phyloP scores from a whole-genome alignment of 1,140 invertebrate species.

The Musca vetustissima region DNA sequence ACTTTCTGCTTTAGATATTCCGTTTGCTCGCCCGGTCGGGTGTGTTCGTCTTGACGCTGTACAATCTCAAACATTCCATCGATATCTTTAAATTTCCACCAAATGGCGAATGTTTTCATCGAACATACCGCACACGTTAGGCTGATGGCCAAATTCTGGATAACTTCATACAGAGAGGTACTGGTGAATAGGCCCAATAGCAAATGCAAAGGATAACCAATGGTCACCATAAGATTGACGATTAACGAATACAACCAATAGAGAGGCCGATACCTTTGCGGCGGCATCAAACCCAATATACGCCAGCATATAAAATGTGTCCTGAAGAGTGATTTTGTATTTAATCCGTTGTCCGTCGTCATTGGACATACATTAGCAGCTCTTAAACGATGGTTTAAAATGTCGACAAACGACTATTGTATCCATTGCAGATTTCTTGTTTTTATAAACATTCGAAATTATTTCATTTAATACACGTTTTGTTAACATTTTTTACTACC shows the following conservation, averaged over 20 bases:
- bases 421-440: too few relatives aligned
- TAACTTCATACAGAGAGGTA: background rate
- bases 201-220: conserved; percentile 23
- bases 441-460: too few relatives aligned
- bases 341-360: too few relatives aligned
- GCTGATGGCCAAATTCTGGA: conserved; percentile 17
- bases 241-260: conserved; percentile 9
- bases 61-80: conserved; percentile 21
- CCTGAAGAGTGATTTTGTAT: too few relatives aligned
- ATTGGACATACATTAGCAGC: too few relatives aligned
- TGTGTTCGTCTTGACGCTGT: background rate
- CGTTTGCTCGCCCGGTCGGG: background rate
- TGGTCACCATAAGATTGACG: background rate
- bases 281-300: conserved; percentile 2
- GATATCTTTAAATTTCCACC: conserved; percentile 20
- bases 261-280: background rate
- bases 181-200: background rate
- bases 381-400: too few relatives aligned
- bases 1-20: background rate
- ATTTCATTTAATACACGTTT: too few relatives aligned
- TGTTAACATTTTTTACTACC: too few relatives aligned
- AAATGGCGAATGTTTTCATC: conserved; percentile 16
- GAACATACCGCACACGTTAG: background rate
- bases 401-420: too few relatives aligned
- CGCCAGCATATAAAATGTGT: too few relatives aligned